These are phyloP conservation scores for Diploscapter pachys DNA, from an alignment of 1,140 invertebrate genomes.

Conservation along the genomic window DNA sequence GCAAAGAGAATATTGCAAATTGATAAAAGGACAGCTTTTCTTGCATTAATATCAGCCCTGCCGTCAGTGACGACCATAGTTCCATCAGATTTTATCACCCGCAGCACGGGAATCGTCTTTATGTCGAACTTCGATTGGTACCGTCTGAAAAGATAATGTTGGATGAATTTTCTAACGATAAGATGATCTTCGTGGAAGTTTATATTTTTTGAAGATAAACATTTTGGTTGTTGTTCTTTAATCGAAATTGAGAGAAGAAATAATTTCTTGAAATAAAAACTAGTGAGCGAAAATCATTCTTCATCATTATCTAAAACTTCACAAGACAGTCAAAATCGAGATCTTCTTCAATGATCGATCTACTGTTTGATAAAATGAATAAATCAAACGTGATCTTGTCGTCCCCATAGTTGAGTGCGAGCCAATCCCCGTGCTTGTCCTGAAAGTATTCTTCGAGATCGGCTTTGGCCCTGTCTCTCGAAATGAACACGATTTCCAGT, in stretches of 20 bases:
- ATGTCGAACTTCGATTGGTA: constrained; percentile 47
- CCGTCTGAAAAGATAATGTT: constrained; percentile 37
- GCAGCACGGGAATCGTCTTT: constrained; percentile 52
- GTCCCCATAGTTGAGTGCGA: constrained; percentile 12
- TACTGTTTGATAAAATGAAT: background rate
- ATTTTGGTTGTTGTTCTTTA: background rate
- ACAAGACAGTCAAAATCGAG: constrained; percentile 2
- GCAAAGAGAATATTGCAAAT: background rate
- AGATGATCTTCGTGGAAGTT: background rate
- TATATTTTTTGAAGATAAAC: background rate
- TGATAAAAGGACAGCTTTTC: constrained; percentile 8
- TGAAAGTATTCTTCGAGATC: constrained; percentile 18
- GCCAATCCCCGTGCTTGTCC: constrained; percentile 21
- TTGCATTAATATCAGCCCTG: constrained; percentile 45
- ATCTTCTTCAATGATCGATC: background rate
- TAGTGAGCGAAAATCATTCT: background rate
- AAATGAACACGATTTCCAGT: constrained; percentile 45
- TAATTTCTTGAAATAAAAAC: background rate
- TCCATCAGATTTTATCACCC: constrained; percentile 55
- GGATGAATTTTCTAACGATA: constrained; percentile 2
- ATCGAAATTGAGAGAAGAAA: background rate
- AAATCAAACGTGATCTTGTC: constrained; percentile 5
- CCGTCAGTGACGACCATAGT: constrained; percentile 52
- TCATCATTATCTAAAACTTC: background rate
- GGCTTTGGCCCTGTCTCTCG: constrained; percentile 14